phyloP scores from a whole-genome alignment of 2,888 invertebrate genomes.

The Drosophila nigricruria region DNA sequence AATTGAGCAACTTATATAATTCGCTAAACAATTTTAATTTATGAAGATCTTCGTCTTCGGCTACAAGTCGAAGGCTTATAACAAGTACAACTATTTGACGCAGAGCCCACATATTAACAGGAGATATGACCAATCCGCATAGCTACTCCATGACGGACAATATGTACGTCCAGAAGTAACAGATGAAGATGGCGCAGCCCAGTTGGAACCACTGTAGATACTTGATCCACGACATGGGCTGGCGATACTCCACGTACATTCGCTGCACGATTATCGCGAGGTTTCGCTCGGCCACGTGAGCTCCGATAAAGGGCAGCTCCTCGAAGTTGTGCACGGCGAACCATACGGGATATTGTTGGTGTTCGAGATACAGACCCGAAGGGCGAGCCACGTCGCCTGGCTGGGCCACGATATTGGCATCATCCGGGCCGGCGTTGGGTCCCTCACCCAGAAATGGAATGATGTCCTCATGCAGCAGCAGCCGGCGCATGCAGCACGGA shows the following conservation, averaged over 20 bases:
- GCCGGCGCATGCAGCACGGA: slow-evolving; percentile 30
- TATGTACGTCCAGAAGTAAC: not conserved
- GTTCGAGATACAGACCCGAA: slow-evolving; percentile 38
- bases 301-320: not conserved
- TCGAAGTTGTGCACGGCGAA: slow-evolving; percentile 26
- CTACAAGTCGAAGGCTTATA: not conserved
- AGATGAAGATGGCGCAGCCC: not conserved
- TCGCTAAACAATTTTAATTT: slow-evolving; percentile 1
- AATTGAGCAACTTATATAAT: not conserved
- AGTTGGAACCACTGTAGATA: slow-evolving; percentile 23
- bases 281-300: not conserved
- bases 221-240: not conserved
- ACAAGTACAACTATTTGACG: not conserved
- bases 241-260: not conserved
- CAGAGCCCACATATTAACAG: too few relatives aligned
- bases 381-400: slow-evolving; percentile 56
- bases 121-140: not conserved
- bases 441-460: slow-evolving; percentile 51
- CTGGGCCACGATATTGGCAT: slow-evolving; percentile 20
- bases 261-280: not conserved
- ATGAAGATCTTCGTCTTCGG: not conserved
- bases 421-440: slow-evolving; percentile 17
- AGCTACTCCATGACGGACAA: not conserved
- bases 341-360: slow-evolving; percentile 27
- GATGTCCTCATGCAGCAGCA: slow-evolving; percentile 63